Evolutionary conservation across 2,113 vertebrate genomes (phyloP).

Genomic region (Leucosticte australis): DNA sequence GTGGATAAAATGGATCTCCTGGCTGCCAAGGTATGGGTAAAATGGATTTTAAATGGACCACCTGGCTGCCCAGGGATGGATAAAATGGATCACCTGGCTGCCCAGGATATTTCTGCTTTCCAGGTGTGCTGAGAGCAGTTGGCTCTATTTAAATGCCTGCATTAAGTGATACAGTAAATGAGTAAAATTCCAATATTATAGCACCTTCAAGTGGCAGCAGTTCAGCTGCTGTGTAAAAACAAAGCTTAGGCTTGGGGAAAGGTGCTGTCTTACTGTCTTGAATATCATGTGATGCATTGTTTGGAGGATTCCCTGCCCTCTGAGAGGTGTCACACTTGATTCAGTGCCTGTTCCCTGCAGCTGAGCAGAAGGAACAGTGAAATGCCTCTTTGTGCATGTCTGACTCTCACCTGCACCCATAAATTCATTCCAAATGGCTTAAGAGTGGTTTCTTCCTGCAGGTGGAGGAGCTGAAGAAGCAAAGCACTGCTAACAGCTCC

Average conservation of each 20-base stretch:
- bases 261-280: neutral
- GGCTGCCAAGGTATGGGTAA: conserved; percentile 88
- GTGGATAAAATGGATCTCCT: conserved; percentile 93
- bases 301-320: neutral
- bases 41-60: conserved; percentile 76
- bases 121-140: neutral
- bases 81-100: conserved; percentile 87
- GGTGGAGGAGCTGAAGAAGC: conserved; percentile 89
- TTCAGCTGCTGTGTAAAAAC: neutral
- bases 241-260: neutral
- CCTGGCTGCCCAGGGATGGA: conserved; percentile 31
- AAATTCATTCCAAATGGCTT: neutral
- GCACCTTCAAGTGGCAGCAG: neutral
- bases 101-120: neutral
- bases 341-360: neutral
- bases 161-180: neutral
- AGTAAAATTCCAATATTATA: neutral
- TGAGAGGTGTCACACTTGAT: neutral
- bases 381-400: neutral
- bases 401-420: neutral
- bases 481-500: conserved; percentile 67
- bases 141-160: neutral
- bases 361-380: neutral
- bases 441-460: conserved; percentile 40
- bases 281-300: accelerated